Evolutionary conservation across 2,113 vertebrate species (phyloP).

Genomic region (Aptenodytes patagonicus): DNA sequence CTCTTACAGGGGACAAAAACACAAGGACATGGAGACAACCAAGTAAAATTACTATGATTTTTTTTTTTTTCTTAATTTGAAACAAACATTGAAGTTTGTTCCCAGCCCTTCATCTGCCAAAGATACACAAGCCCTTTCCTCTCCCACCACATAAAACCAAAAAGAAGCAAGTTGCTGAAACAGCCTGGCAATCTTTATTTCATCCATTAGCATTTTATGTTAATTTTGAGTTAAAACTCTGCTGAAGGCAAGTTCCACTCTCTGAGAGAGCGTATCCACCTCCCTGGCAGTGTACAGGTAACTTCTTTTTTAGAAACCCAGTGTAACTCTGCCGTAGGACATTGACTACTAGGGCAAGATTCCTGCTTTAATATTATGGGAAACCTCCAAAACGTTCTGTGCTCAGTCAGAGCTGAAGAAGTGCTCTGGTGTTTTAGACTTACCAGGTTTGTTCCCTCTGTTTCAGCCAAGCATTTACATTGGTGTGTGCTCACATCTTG

Average conservation of each 20-base stretch:
- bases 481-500: accelerated
- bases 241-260: neutral
- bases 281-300: neutral
- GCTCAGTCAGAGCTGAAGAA: neutral
- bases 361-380: neutral
- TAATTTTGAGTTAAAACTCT: neutral
- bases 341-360: neutral
- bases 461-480: neutral
- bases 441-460: neutral
- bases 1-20: neutral
- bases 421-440: neutral
- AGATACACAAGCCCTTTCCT: neutral
- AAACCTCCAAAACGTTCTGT: neutral
- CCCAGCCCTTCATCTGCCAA: neutral
- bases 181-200: neutral
- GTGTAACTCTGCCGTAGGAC: neutral
- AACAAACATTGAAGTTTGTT: neutral
- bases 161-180: neutral
- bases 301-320: neutral
- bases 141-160: neutral
- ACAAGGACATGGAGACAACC: neutral
- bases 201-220: neutral
- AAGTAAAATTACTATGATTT: neutral
- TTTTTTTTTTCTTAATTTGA: neutral
- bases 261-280: neutral